Base-by-base conservation (phyloP, 2,113 vertebrate species). In the Erythrocercus mccallii region DNA sequence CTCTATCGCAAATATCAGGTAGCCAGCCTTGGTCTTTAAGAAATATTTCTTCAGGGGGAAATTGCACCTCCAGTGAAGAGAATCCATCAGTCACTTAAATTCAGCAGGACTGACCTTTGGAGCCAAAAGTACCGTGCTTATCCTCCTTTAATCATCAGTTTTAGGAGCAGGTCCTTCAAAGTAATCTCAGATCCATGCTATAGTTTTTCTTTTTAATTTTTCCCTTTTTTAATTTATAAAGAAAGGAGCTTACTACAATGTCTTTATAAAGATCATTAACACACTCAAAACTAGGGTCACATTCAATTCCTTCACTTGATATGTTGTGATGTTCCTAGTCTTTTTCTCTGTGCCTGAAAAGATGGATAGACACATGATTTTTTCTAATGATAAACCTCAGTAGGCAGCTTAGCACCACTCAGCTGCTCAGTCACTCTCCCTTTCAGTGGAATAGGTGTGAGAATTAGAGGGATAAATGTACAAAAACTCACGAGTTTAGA, bases 21-120 rank as follows among this genome's bases (percentile, higher is more conserved):
- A 90, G 81, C 65, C 58, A 76, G 56, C 40, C 65, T 2, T 53
- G 50, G 82, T 88, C 65, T 96, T 79, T 60, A 78, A 66, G 74
- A 96, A 76, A 40, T 81, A 86, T 85, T 94, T 92, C 91, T 91
- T 92, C 70, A 71, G 73, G 87, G 78, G 56, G 94, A 94, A 93
- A 95, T 88, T 89, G 56, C 61, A 86, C 73, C 81, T 87, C 38
- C 62, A 64, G 66, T 86, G 71, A 85, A 93, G 57, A 88, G 60
- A 94, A 91, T 70, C 74, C 64, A 94, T 90, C 85, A 87, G 77
- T 92, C 86, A 94, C 82, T 91, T 78, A 68, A 78, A 94, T 91
- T 92, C 81, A 95, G 80, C 65, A 64, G 51, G 48, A 42, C 48
- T 93, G 78, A 91, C 84, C 81, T 93, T 76, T 90, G 73, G 77